These are phyloP conservation scores for Callaeas wilsoni DNA, from an alignment of 2,113 vertebrate genomes.

Conservation along the genomic window DNA sequence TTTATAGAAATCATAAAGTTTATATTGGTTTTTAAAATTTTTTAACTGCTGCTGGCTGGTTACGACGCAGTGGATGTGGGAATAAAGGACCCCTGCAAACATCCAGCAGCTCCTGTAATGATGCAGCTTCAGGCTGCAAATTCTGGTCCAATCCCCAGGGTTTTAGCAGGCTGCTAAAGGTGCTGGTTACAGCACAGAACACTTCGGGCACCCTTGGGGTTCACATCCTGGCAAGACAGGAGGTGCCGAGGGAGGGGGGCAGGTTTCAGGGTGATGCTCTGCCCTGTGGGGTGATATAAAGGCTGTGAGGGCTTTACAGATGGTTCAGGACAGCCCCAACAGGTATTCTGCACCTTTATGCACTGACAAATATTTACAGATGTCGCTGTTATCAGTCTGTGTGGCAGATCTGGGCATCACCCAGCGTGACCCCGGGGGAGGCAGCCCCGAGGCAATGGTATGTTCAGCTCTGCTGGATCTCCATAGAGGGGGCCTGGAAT, in stretches of 20 bases:
- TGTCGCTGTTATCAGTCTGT: background rate
- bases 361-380: slow-evolving; percentile 37
- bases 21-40: accelerated
- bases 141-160: background rate
- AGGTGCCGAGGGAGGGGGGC: background rate
- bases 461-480: slow-evolving; percentile 79
- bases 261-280: background rate
- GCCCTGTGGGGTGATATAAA: background rate
- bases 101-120: background rate
- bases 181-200: slow-evolving; percentile 13
- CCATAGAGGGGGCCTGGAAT: slow-evolving; percentile 89
- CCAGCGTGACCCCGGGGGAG: slow-evolving; percentile 75
- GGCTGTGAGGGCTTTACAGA: background rate
- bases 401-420: slow-evolving; percentile 18
- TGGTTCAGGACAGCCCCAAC: background rate
- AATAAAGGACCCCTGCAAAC: background rate
- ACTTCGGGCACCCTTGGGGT: background rate
- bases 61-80: background rate
- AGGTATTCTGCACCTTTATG: background rate
- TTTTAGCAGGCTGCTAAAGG: background rate
- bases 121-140: background rate
- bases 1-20: background rate
- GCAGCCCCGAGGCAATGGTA: slow-evolving; percentile 67
- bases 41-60: background rate
- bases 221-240: background rate